Base-by-base conservation (phyloP, 2,888 invertebrate species). In the Pristionchus japonicus region DNA sequence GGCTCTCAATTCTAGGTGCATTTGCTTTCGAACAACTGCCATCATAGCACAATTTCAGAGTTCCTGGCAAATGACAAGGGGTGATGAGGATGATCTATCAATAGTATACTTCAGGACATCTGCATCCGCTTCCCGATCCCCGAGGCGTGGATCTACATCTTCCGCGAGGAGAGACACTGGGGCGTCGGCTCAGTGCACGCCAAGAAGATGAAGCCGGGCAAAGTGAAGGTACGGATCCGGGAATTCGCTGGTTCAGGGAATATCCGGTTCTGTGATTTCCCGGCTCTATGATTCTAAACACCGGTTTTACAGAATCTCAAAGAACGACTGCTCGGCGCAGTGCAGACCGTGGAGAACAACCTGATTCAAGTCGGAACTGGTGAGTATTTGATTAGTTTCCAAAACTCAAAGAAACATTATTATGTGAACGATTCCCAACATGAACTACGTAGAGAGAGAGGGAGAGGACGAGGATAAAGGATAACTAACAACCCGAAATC, bases 131-230 rank as follows among this genome's bases (percentile, higher is more conserved):
- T 99, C 95, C 99, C 99, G 23, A 97, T 99, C 93, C 99, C 99
- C 34, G 99, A 99, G 95, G 97, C 97, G 94, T 99, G 99, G 99
- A 98, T 99, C 94, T 99, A 99, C 95, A 96, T 99, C 94, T 99
- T 99, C 96, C 96, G 99, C 90, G 98, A 98, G 77, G 99, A 99
- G 92, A 88, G 94, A 17, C 93, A 98, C 95, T 99, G 99, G 95
- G 96, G 98, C 94, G 98, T 98, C 95, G 98, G 98, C 27, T 98
- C 98, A n/a, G 97, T 98, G 47, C 98, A 98, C 95, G 97, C 98
- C 0, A 97, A 98, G 31, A 95, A 95, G n/a, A 92, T 95, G 86
- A 95, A 95, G 91, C 95, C 96, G 6, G 96, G 96, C 31, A 96
- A 96, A 94, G 96, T 96, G 82, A 96, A 96, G 93, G 95, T 95